These are phyloP conservation scores for Caranx melampygus DNA, from an alignment of 2,113 vertebrate species.

Conservation along the genomic window DNA sequence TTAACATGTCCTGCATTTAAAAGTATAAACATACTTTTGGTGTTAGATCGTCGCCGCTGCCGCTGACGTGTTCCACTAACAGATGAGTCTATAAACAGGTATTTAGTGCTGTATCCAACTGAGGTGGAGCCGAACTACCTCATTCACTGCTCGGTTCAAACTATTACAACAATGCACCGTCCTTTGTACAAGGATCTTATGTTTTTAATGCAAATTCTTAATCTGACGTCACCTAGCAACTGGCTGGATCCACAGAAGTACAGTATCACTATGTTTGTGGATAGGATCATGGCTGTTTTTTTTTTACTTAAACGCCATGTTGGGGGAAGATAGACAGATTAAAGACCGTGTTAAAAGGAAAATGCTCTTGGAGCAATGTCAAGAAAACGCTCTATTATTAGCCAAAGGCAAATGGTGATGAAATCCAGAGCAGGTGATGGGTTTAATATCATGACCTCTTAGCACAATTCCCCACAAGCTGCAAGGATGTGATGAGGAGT, in stretches of 20 bases:
- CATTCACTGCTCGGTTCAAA: neutral
- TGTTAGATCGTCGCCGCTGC: too few species aligned
- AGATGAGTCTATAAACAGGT: neutral
- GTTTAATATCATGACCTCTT: conserved; percentile 43
- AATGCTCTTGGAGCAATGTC: neutral
- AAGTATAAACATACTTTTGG: neutral
- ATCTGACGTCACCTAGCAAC: neutral
- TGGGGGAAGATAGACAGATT: too few species aligned
- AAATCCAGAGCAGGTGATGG: conserved; percentile 28
- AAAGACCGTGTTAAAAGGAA: too few species aligned
- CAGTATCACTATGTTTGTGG: too few species aligned
- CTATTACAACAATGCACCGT: neutral
- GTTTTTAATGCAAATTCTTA: neutral
- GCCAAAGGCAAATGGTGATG: neutral
- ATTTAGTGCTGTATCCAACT: neutral
- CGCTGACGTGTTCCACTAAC: neutral
- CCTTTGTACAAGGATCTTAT: neutral
- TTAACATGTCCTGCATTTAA: too few species aligned
- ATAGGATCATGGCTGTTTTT: neutral
- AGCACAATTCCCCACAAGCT: conserved; percentile 44
- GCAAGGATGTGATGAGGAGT: conserved; percentile 6
- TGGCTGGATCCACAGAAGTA: neutral
- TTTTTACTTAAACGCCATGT: too few species aligned
- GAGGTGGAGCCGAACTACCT: neutral
- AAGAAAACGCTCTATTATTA: neutral